phyloP scores from a whole-genome alignment of 1,140 invertebrate genomes.

The Pseudomyrmex cubaensis region DNA sequence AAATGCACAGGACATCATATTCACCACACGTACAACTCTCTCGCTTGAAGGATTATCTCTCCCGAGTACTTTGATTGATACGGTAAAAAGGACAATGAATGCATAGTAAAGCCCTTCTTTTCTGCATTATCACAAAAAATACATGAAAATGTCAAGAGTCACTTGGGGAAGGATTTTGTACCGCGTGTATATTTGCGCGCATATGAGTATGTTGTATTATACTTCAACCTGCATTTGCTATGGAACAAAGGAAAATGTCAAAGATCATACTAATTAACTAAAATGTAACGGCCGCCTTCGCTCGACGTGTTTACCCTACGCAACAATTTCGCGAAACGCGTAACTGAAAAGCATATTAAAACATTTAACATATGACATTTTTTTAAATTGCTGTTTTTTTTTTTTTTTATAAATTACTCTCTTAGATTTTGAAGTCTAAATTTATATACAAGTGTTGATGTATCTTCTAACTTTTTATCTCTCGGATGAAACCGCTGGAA shows the following conservation, averaged over 20 bases:
- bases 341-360: slow-evolving; percentile 3
- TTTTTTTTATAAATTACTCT: neutral
- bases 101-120: slow-evolving; percentile 7
- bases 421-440: neutral
- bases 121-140: slow-evolving; percentile 26
- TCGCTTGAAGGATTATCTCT: slow-evolving; percentile 12
- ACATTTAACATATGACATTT: neutral
- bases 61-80: slow-evolving; percentile 43
- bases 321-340: slow-evolving; percentile 1
- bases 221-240: neutral
- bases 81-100: neutral
- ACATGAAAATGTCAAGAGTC: slow-evolving; percentile 26
- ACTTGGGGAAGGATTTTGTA: slow-evolving; percentile 7
- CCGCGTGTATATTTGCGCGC: neutral
- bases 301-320: neutral
- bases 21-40: neutral
- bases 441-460: neutral
- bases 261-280: slow-evolving; percentile 15
- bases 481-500: too few species aligned
- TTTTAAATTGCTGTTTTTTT: too few species aligned
- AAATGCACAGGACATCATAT: slow-evolving; percentile 1
- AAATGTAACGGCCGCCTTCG: neutral
- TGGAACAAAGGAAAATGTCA: neutral
- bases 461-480: too few species aligned
- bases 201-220: neutral